phyloP scores from a whole-genome alignment of 2,797 vertebrate species.

The Bovichtus variegatus region DNA sequence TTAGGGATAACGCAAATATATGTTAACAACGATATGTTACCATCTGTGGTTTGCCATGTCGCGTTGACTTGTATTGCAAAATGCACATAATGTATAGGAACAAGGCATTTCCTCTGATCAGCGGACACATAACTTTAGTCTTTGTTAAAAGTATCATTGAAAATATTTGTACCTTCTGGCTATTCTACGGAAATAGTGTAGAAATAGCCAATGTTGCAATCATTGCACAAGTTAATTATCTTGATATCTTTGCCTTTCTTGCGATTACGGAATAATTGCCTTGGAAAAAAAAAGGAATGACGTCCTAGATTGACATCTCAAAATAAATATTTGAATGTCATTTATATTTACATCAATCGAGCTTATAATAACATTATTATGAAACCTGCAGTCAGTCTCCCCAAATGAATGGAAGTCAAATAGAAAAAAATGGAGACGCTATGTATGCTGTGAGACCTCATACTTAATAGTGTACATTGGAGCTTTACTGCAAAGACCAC shows the following conservation, averaged over 20 bases:
- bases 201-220: background rate
- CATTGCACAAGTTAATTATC: background rate
- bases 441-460: background rate
- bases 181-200: background rate
- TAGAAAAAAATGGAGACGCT: background rate
- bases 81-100: background rate
- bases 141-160: background rate
- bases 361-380: background rate
- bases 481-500: background rate
- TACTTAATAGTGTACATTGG: constrained; percentile 1
- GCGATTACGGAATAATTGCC: background rate
- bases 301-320: background rate
- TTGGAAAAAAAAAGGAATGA: background rate
- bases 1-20: constrained; percentile 42
- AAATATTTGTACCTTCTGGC: background rate
- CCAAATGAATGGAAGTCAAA: background rate
- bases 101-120: background rate
- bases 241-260: background rate
- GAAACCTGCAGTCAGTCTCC: background rate
- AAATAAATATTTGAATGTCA: background rate
- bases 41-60: constrained; percentile 33
- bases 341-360: background rate
- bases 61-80: constrained; percentile 31
- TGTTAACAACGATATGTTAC: constrained; percentile 47
- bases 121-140: background rate